Percentiles rank a stretch among this genome's conserved stretches.
These are phyloP conservation scores for Papilio machaon DNA, from an alignment of 1,140 invertebrate genomes.

Conservation along the genomic window DNA sequence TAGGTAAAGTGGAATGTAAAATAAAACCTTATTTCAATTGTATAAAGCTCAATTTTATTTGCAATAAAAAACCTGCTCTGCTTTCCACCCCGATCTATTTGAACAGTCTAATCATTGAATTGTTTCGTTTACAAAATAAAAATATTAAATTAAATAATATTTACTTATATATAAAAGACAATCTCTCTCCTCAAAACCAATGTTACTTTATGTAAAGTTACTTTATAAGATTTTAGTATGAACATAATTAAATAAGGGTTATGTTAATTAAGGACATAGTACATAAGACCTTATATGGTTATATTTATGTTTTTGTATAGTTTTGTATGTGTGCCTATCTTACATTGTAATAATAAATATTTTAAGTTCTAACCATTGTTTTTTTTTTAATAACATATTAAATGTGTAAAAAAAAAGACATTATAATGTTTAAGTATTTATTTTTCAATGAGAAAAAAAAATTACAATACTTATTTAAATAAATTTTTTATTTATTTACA, in stretches of 20 bases:
- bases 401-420: neutral
- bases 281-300: neutral
- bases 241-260: constrained; percentile 2
- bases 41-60: no score
- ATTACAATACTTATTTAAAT: neutral
- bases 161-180: no score
- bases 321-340: constrained; percentile 25
- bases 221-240: constrained; percentile 17
- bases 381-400: neutral
- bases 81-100: no score
- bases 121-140: no score
- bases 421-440: neutral
- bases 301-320: constrained; percentile 36
- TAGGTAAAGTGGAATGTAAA: no score
- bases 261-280: neutral
- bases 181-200: neutral
- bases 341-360: constrained; percentile 31
- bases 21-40: no score
- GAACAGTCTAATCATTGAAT: no score
- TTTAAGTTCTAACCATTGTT: neutral
- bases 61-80: no score
- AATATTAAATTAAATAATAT: no score
- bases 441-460: neutral
- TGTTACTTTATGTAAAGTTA: neutral
- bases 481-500: constrained; percentile 5